Base-by-base conservation (phyloP, 1,140 invertebrate species). In the Phymorhynchus buccinoides region DNA sequence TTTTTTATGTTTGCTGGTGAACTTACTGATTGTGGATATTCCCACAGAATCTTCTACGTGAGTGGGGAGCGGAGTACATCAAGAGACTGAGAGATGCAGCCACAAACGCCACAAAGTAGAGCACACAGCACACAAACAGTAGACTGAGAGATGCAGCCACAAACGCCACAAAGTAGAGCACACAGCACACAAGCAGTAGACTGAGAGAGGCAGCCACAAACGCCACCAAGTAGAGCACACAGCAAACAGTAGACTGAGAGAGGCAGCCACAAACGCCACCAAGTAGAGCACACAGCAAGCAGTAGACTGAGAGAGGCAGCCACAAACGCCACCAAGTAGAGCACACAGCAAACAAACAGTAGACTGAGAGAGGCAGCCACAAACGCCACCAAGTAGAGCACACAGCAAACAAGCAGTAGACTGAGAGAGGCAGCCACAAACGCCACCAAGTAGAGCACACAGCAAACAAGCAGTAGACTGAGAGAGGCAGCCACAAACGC, bases 61-160 rank as follows among this genome's bases (percentile, higher is more conserved):
- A 92, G 79, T 92, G 91, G 91, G 90, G 90, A 1, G 87, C 90
- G 37, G 91, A 92, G 84, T 92, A 91, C 83, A 89, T 89, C 27
- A 89, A 89, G 78, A 71, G 90, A 84, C 81, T 92, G 14, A 71
- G 90, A 68, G 71, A 85, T 1, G 88, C 85, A 3, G 78, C 78
- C 35, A 52, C 42, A 1, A 66, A 41, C 27, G 30, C 30, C 39
- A 37, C 62, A 14, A 42, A 48, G 52, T 52, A 35, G 22, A 48
- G 9, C 32, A 16, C n/a, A n/a, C n/a, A n/a, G n/a, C n/a, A n/a
- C n/a, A n/a, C 12, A 79, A 42, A 79, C 35, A 41, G 77, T 39
- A 16, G 3, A n/a, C 18, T 39, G 77, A n/a, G 12, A 79, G 35
- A 41, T 35, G 41, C 32, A 79, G 77, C 27, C 30, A 14, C 12